Evolutionary conservation across 2,797 vertebrate species (phyloP), one percentile per base, ranked within the genome.

Genomic region (Eospalax fontanierii): DNA sequence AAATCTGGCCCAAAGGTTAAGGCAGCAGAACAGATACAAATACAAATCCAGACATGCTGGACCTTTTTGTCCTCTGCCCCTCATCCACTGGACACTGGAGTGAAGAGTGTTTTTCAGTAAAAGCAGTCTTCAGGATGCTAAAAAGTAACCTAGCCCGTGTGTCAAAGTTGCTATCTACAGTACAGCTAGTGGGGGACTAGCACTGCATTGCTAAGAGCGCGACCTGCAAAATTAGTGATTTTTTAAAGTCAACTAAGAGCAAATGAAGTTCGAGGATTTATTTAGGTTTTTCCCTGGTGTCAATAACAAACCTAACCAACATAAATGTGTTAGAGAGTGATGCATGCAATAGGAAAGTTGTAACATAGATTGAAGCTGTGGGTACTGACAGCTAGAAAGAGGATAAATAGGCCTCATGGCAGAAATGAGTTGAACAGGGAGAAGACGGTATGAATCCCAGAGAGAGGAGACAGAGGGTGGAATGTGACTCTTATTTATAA

Each of bases 301-400:
- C 43, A 74, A 5, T n/a, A 2, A 16, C n/a, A 40, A 50, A 33
- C 6, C 43, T 19, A 6, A 18, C 11, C 4, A 54, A 38, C 10
- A 18, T 4, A 9, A 16, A 18, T n/a, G 38, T 33, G 38, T 50
- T 79, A 30, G 40, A 26, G 24, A 87, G 65, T 0, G 16, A 43
- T 4, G 2, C 5, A 19, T 26, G 21, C 30, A 10, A 1, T 38
- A 54, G 11, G 78, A 78, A 26, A 38, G 16, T 18, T 24, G 54
- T 18, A 19, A 2, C 2, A 0, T 10, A 4, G 54, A 11, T 2
- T 0, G 15, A 59, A 33, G 15, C 18, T 6, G 33, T 46, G 71
- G 74, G 22, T 19, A 1, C 59, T 19, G 10, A 7, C 21, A 38
- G 14, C n/a, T 68, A 18, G n/a, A 24, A 59, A 70, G 50, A 85